These are phyloP conservation scores for Crotalus tigris DNA, from an alignment of 2,113 vertebrate genomes.

Conservation along the genomic window DNA sequence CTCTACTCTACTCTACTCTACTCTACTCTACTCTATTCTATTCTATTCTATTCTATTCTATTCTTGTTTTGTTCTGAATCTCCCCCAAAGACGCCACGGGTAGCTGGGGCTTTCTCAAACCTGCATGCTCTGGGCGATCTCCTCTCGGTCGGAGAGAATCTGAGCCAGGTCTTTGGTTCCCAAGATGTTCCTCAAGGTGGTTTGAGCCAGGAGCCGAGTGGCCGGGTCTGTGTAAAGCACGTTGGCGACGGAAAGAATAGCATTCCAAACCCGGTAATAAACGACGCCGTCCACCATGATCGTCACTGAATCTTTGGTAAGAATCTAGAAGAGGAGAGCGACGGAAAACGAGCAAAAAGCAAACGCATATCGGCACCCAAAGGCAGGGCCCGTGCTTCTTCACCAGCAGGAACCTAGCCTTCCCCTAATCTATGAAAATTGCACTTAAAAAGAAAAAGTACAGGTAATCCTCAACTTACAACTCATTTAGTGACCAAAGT, in stretches of 20 bases:
- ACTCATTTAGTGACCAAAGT: no score
- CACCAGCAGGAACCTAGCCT: no score
- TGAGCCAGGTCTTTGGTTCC: slow-evolving; percentile 93
- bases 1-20: no score
- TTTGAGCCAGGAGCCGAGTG: slow-evolving; percentile 90
- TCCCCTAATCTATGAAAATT: no score
- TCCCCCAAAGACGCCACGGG: rapidly evolving
- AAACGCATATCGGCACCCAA: no score
- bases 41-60: no score
- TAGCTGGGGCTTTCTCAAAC: slow-evolving; percentile 51
- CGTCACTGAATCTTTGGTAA: slow-evolving; percentile 95
- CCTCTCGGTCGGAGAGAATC: slow-evolving; percentile 94
- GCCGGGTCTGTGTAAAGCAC: slow-evolving; percentile 90
- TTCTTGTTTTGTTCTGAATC: neutral
- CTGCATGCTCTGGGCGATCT: slow-evolving; percentile 96
- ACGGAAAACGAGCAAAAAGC: rapidly evolving
- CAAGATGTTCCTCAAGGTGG: slow-evolving; percentile 92
- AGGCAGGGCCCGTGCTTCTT: no score
- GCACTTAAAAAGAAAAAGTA: no score
- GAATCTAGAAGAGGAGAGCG: slow-evolving; percentile 73
- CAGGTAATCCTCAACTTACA: no score
- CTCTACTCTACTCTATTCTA: no score
- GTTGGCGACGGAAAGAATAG: slow-evolving; percentile 88
- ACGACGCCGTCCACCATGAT: slow-evolving; percentile 92
- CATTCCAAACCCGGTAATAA: slow-evolving; percentile 93